These are phyloP conservation scores for Orientallactaga bullata DNA, from an alignment of 2,113 vertebrate genomes.

Conservation along the genomic window DNA sequence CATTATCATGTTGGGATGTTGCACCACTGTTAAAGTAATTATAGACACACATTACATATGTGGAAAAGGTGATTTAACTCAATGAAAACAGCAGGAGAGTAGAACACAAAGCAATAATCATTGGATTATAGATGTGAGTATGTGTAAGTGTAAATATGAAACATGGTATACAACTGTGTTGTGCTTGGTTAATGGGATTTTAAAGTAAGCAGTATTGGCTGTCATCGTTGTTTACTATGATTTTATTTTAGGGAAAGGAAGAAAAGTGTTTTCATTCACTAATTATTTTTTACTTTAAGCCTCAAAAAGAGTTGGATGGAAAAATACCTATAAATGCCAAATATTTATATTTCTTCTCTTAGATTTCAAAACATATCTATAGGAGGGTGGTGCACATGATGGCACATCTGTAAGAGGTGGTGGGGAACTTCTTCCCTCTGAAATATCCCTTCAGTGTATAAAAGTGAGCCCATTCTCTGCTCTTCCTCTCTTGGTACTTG, in stretches of 20 bases:
- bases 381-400: neutral
- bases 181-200: slow-evolving; percentile 15
- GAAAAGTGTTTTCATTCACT: neutral
- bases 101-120: slow-evolving; percentile 23
- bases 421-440: too few species aligned
- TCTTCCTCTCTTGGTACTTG: neutral
- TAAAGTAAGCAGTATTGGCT: neutral
- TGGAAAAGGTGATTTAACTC: slow-evolving; percentile 16
- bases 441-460: neutral
- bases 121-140: neutral
- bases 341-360: slow-evolving; percentile 8
- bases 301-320: neutral
- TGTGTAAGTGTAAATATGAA: neutral
- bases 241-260: slow-evolving; percentile 51
- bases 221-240: neutral
- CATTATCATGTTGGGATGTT: neutral
- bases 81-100: neutral
- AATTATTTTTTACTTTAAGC: slow-evolving; percentile 65
- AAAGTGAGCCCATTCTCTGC: rapidly evolving
- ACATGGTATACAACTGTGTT: neutral
- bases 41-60: slow-evolving; percentile 29
- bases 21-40: neutral
- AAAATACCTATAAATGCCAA: neutral
- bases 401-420: neutral
- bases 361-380: neutral